A percentile compares a stretch with the other conserved stretches of the same genome.
phyloP scores from a whole-genome alignment of 92 coral and sea anemone genomes.

The Porites evermanni region DNA sequence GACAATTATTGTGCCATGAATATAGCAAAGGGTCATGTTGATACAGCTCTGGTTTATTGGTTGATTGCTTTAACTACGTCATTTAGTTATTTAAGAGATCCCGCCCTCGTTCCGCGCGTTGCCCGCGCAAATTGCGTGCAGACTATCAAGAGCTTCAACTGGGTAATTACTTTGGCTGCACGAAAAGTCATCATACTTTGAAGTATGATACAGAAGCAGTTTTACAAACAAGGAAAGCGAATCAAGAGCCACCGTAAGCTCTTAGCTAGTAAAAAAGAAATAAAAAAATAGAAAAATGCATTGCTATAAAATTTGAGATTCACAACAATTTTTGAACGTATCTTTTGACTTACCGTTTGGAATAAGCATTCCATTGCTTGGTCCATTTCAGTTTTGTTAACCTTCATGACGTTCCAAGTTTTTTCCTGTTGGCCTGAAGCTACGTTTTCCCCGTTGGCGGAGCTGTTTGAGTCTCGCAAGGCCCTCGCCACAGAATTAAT shows the following conservation, averaged over 20 bases:
- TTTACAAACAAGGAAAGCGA: neutral
- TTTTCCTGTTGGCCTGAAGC: neutral
- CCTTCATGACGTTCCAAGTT: constrained; percentile 5
- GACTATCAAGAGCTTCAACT: constrained; percentile 1
- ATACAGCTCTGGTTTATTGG: constrained; percentile 22
- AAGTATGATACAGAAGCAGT: neutral
- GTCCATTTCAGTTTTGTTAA: constrained; percentile 36
- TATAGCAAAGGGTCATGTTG: neutral
- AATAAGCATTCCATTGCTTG: constrained; percentile 28
- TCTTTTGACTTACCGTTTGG: constrained; percentile 24
- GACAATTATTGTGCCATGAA: constrained; percentile 35
- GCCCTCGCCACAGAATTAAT: neutral
- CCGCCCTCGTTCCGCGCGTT: neutral
- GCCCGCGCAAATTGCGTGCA: constrained; percentile 25
- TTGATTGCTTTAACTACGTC: constrained; percentile 17
- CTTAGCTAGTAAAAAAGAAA: neutral
- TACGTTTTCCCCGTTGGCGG: neutral
- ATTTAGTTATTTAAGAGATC: neutral
- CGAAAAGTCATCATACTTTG: constrained; percentile 11
- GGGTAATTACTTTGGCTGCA: constrained; percentile 26
- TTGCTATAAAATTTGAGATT: too few species aligned
- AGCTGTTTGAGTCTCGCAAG: neutral
- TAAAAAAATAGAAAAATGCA: too few species aligned
- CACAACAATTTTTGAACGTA: too few species aligned
- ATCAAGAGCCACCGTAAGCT: neutral